Conservation (phyloP, 2,888 invertebrate genomes). For the Drosophila borealis region DNA sequence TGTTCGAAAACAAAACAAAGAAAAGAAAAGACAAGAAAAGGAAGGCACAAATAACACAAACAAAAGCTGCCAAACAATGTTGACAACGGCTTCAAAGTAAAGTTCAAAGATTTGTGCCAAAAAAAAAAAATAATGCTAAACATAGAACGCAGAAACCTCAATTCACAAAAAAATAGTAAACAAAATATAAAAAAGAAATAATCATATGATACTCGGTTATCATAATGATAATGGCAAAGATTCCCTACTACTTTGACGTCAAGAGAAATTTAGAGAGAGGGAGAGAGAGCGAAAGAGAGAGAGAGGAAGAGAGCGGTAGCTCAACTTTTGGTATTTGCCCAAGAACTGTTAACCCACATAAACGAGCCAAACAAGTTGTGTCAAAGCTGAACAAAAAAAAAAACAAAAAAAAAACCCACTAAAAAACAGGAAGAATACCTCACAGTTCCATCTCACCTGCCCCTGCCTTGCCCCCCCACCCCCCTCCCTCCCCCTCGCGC, state of each 20-base stretch:
- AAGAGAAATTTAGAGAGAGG: constrained; percentile 33
- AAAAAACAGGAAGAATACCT: constrained; percentile 42
- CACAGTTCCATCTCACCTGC: constrained; percentile 17
- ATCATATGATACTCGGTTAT: constrained; percentile 34
- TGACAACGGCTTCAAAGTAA: constrained; percentile 30
- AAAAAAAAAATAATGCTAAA: background rate
- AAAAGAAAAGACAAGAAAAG: constrained; percentile 25
- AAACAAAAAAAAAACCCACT: constrained; percentile 18
- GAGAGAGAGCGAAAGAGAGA: background rate
- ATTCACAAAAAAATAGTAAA: constrained; percentile 19
- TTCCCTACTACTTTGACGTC: constrained; percentile 42
- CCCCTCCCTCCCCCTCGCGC: background rate
- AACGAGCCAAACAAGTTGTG: constrained; percentile 53
- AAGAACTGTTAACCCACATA: constrained; percentile 78
- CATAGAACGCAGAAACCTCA: constrained; percentile 18
- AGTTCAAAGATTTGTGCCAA: constrained; percentile 23
- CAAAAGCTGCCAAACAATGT: constrained; percentile 53
- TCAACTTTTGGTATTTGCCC: constrained; percentile 45
- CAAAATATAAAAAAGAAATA: constrained; percentile 21
- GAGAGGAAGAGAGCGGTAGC: background rate
- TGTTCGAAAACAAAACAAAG: constrained; percentile 32
- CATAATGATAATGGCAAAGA: constrained; percentile 32
- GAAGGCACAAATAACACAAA: constrained; percentile 24
- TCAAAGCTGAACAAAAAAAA: constrained; percentile 1
- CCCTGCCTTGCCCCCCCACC: constrained; percentile 1